phyloP scores from a whole-genome alignment of 2,797 vertebrate species.

The Merluccius polli region DNA sequence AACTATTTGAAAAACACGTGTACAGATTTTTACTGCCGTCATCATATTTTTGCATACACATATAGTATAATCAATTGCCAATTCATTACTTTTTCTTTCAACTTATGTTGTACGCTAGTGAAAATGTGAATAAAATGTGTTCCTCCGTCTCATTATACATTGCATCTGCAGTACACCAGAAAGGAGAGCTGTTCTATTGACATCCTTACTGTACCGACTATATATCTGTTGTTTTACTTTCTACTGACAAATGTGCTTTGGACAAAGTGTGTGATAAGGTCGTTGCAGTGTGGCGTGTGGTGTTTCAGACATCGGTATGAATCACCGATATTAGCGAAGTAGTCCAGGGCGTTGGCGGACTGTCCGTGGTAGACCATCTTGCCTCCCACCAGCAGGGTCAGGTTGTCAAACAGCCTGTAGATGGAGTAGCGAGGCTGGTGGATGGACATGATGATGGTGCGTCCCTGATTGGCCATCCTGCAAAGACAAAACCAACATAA shows the following conservation, averaged over 20 bases:
- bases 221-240: too few species aligned
- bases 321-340: slow-evolving; percentile 81
- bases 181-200: too few species aligned
- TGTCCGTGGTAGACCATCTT: slow-evolving; percentile 86
- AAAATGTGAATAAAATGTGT: too few species aligned
- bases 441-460: slow-evolving; percentile 92
- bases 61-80: background rate
- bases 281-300: background rate
- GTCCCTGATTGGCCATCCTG: slow-evolving; percentile 85
- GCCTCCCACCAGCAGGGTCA: slow-evolving; percentile 84
- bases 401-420: slow-evolving; percentile 85
- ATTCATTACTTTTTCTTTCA: too few species aligned
- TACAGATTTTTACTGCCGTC: background rate
- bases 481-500: slow-evolving; percentile 5
- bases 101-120: too few species aligned
- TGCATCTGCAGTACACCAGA: too few species aligned
- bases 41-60: background rate
- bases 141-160: background rate
- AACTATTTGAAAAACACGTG: background rate
- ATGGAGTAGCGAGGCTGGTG: slow-evolving; percentile 94
- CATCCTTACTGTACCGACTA: too few species aligned
- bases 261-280: too few species aligned
- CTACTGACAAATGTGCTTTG: too few species aligned
- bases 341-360: slow-evolving; percentile 72
- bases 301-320: background rate